Base-by-base conservation (phyloP, 2,113 vertebrate species). In the Vulpes lagopus region DNA sequence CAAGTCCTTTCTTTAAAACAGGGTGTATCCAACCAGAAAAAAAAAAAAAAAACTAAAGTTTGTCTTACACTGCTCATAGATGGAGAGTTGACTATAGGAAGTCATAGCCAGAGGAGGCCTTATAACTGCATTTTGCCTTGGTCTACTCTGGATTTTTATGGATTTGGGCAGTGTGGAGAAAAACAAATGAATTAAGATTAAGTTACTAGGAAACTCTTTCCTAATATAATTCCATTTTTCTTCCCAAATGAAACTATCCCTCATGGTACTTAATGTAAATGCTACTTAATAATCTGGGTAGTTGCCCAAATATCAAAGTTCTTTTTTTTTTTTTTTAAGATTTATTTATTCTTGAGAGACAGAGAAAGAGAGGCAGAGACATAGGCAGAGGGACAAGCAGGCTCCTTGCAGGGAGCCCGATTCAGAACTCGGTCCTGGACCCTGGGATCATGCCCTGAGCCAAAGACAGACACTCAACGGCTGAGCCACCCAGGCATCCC, bases 161-260 rank as follows among this genome's bases (percentile, higher is more conserved):
- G 43, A 38, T 84, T 65, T 89, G 23, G n/a, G 55, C 32, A 91
- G 23, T 53, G 27, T 94, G 2, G 10, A 32, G 53, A 89, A 89
- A 19, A 65, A 74, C 20, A 82, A 35, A 62, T 94, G 59, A 73
- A 91, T 11, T 83, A 51, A 12, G 32, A 94, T 76, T 91, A 89
- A 67, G 19, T 89, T 92, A 71, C 65, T 84, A 20, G 32, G 69
- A 93, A 65, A 62, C 3, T 5, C 19, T 94, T 80, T 84, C 9
- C 10, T 71, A 64, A 62, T 4, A 57, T 71, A 92, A 96, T 92
- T 86, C 27, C 14, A 62, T 78, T 67, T 87, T 98, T 94, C 83
- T 9, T 38, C 64, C 20, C 19, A 93, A 89, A 3, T 88, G 25
- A 81, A 90, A 85, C 23, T 4, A 81, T 23, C 27, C 14, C 35